Percentiles rank a stretch among this genome's conserved stretches.
Conservation (phyloP, 1,140 invertebrate genomes). For the Drosophila bocqueti region DNA sequence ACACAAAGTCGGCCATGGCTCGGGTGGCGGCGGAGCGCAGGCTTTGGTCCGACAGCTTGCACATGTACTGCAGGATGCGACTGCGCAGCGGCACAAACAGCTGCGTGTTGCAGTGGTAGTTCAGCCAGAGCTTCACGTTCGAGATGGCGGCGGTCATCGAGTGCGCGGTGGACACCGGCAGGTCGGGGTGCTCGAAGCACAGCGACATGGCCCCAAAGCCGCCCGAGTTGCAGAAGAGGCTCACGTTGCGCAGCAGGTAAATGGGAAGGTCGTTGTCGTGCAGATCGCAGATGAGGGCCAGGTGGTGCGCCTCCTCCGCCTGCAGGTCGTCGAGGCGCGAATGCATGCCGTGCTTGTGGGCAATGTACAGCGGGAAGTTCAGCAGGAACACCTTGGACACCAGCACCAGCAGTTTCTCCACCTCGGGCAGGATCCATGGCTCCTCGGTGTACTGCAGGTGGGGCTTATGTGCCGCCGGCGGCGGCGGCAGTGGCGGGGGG, state of each 20-base stretch:
- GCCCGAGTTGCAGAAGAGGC: constrained; percentile 95
- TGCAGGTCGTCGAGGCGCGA: constrained; percentile 91
- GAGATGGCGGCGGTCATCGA: constrained; percentile 95
- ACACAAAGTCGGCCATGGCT: constrained; percentile 97
- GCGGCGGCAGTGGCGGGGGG: constrained; percentile 35
- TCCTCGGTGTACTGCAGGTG: constrained; percentile 80
- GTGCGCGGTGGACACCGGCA: constrained; percentile 95
- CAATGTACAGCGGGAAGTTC: constrained; percentile 96
- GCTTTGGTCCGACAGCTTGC: constrained; percentile 95
- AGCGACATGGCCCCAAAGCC: constrained; percentile 94
- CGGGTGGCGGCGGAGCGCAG: constrained; percentile 93
- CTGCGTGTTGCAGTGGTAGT: constrained; percentile 94
- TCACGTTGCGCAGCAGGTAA: constrained; percentile 94
- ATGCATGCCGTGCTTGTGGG: constrained; percentile 93
- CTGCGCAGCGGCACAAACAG: constrained; percentile 94
- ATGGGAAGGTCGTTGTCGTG: constrained; percentile 96
- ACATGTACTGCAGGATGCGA: constrained; percentile 96
- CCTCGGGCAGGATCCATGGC: constrained; percentile 90
- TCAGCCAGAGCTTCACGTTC: constrained; percentile 97
- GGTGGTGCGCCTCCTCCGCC: constrained; percentile 90
- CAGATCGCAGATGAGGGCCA: constrained; percentile 95
- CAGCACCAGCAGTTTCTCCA: constrained; percentile 91
- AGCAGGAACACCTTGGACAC: constrained; percentile 93
- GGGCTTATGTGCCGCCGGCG: constrained; percentile 36
- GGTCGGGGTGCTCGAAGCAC: constrained; percentile 92